Evolutionary conservation across 2,113 vertebrate species (phyloP), one percentile per base, ranked within the genome.

Genomic region (Bucco capensis): DNA sequence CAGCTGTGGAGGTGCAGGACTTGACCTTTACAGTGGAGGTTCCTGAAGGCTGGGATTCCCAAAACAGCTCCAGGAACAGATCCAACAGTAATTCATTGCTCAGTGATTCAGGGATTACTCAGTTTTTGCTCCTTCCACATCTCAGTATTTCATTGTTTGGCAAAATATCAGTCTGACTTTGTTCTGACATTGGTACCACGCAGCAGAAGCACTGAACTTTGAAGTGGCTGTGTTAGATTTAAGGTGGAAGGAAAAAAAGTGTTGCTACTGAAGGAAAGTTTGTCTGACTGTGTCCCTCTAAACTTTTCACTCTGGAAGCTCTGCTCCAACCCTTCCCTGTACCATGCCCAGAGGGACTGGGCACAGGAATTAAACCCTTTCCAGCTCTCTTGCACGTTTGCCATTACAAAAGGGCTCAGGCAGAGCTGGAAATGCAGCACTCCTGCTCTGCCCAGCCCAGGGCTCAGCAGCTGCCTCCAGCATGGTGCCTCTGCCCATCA

Each of bases 141-240:
- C 90, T 89, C 84, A 86, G 56, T 90, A 86, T 91, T 94, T 94
- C 69, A 96, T 57, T 77, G 76, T 90, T 85, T 80, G 83, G 64
- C 72, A 77, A 90, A 94, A 95, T 75, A 88, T 70, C 83, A 90
- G 65, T 24, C 72, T 91, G 94, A 89, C 94, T 93, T 94, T 94
- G 80, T 56, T 70, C 73, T 92, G 94, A 94, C 94, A 86, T 94
- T 90, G 86, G 70, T 46, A 77, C 61, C 58, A 47, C 0, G 1
- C 83, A 67, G 62, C 18, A 61, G 74, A 74, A 19, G 9, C 58
- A 73, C 8, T 91, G 66, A 70, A 80, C 54, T 73, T 60, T 56
- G 49, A 74, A 73, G 61, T 9, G 44, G 24, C 42, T 56, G 40
- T 4, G 3, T 71, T 62, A 9, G 18, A 12, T 22, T 31, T n/a